Base-by-base conservation (phyloP, 2,113 vertebrate species). In the Dipodomys merriami region DNA sequence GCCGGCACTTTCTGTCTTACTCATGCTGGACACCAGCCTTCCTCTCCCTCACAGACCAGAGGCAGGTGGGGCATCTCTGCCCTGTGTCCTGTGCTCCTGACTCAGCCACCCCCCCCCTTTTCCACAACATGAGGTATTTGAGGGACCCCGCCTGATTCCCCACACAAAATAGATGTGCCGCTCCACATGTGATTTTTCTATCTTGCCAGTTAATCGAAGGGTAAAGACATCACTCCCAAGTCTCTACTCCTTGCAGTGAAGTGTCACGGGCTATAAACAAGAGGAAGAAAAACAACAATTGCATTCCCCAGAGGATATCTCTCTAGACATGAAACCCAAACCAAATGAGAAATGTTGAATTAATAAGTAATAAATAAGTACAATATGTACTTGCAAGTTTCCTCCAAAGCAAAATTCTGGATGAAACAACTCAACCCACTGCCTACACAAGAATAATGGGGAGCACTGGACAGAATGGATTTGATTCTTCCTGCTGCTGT, bases 371-470 rank as follows among this genome's bases (percentile, higher is more conserved):
- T 39, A 46, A 67, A 7, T 2, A 18, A 62, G 23, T 23, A 8
- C 29, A 15, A 39, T 2, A 33, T 18, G 15, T 0, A 6, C 53
- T 57, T 4, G 53, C 53, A 57, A 57, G 15, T 53, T 33, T 44
- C 23, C 13, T 87, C 73, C 7, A 29, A 46, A n/a, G 30, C 1
- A 25, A 74, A 11, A 35, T 30, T 35, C 74, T 8, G n/a, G 72
- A 57, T 57, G 15, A 57, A 57, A 57, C 15, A 33, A 69, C 29
- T 44, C 19, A 29, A 69, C 33, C 0, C 12, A 4, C 80, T 44
- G 33, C 20, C 65, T 68, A 2, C 33, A 2, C 15, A 53, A 44
- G 57, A 44, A 10, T 9, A 0, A 2, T 0, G 0, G 35, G 2
- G 16, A 77, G 15, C 44, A 16, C 0, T 8, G 5, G 7, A 7